Evolutionary conservation across 1,140 invertebrate genomes (phyloP).

Genomic region (Polypedilum pembai): DNA sequence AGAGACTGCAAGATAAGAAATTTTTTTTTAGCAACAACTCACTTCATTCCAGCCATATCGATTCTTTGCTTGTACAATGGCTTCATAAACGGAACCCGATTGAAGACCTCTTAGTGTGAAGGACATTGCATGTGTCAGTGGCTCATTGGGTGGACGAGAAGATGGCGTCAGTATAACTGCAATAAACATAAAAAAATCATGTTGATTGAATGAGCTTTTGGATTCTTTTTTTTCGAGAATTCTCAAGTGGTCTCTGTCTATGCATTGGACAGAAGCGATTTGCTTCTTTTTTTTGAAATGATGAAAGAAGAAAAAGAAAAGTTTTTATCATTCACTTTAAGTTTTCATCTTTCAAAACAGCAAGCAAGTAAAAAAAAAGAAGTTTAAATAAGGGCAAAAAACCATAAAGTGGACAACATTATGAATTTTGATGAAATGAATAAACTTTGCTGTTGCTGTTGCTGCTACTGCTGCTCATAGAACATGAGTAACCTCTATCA

Average conservation of each 20-base stretch:
- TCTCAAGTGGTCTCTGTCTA: too few relatives aligned
- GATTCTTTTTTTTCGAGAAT: too few relatives aligned
- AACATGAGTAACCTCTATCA: background rate
- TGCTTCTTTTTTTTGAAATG: too few relatives aligned
- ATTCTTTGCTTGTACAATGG: slow-evolving; percentile 62
- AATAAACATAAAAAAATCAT: background rate
- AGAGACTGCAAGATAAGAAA: slow-evolving; percentile 18
- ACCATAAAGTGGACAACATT: slow-evolving; percentile 12
- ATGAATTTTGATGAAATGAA: slow-evolving; percentile 13
- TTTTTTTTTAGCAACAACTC: slow-evolving; percentile 33
- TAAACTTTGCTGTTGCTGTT: background rate
- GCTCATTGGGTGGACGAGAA: slow-evolving; percentile 42
- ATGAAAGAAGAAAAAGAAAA: too few relatives aligned
- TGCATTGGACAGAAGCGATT: too few relatives aligned
- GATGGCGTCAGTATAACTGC: slow-evolving; percentile 41
- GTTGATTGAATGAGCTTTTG: background rate
- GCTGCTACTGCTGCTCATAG: background rate
- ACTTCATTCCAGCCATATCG: slow-evolving; percentile 65
- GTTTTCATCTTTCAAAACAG: too few relatives aligned
- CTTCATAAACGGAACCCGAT: slow-evolving; percentile 57
- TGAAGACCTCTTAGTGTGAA: slow-evolving; percentile 51
- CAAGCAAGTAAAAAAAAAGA: too few relatives aligned
- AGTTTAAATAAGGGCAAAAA: background rate
- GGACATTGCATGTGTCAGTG: slow-evolving; percentile 48
- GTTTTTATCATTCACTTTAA: too few relatives aligned